These are phyloP conservation scores for Drosophila imparisetae DNA, from an alignment of 2,888 invertebrate species.

Conservation along the genomic window DNA sequence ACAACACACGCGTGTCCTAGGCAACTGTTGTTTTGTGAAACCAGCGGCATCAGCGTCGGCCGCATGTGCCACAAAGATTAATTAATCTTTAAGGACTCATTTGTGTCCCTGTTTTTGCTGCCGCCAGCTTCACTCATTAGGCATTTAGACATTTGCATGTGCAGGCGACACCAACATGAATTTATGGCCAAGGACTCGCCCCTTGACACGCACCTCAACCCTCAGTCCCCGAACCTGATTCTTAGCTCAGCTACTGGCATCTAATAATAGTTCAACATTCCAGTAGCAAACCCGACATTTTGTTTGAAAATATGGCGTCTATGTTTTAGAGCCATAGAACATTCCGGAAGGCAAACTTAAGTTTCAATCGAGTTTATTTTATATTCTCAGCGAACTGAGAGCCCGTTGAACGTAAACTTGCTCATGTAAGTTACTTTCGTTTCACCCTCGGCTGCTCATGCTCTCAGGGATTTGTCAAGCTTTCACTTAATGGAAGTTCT, in stretches of 20 bases:
- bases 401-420: neutral
- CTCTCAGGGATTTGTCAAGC: constrained; percentile 39
- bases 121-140: constrained; percentile 67
- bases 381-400: neutral
- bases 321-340: neutral
- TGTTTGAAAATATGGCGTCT: neutral
- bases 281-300: neutral
- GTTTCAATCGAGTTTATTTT: neutral
- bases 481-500: constrained; percentile 18
- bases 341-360: neutral
- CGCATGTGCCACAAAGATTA: constrained; percentile 83
- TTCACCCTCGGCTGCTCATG: constrained; percentile 5
- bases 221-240: neutral
- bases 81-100: constrained; percentile 84
- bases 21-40: constrained; percentile 61
- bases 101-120: constrained; percentile 54
- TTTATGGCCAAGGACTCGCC: constrained; percentile 59
- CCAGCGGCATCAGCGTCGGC: constrained; percentile 50
- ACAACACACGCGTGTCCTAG: constrained; percentile 30
- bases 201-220: neutral
- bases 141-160: constrained; percentile 80
- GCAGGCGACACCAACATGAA: constrained; percentile 71
- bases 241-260: neutral
- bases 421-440: neutral
- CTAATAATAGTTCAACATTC: constrained; percentile 7